These are phyloP conservation scores for Rambutsinella grinnellia DNA, from an alignment of 2,888 invertebrate species.

Conservation along the genomic window DNA sequence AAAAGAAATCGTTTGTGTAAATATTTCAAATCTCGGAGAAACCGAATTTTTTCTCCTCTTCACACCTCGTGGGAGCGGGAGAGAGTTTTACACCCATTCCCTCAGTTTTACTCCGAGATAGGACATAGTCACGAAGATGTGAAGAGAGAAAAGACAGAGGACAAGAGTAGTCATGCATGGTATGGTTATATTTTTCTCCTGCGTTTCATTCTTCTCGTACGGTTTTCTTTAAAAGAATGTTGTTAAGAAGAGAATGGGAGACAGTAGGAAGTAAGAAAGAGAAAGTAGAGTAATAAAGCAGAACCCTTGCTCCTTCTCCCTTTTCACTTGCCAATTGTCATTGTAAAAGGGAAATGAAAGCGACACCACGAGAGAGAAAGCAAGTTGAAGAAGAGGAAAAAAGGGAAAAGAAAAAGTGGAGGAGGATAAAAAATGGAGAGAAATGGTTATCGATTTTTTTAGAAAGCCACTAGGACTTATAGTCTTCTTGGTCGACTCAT, in stretches of 20 bases:
- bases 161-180: constrained; percentile 50
- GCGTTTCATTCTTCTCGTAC: constrained; percentile 10
- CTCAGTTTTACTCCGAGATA: constrained; percentile 11
- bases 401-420: constrained; percentile 8
- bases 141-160: constrained; percentile 5
- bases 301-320: constrained; percentile 25
- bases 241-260: constrained; percentile 11
- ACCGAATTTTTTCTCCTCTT: constrained; percentile 16
- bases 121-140: background rate
- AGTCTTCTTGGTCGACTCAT: background rate
- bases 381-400: constrained; percentile 11
- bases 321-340: constrained; percentile 50
- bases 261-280: constrained; percentile 3
- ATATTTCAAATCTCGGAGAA: constrained; percentile 49
- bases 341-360: constrained; percentile 52
- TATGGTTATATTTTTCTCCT: constrained; percentile 34
- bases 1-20: constrained; percentile 50
- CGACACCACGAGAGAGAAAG: constrained; percentile 43
- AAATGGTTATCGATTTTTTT: constrained; percentile 54
- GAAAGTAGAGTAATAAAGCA: constrained; percentile 29
- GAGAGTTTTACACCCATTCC: background rate
- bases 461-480: constrained; percentile 7
- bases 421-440: constrained; percentile 23
- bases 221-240: constrained; percentile 26
- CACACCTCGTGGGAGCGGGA: background rate